phyloP scores from a whole-genome alignment of 30 jellyfish, hydroid and myxozoan species.

The Rhopilema esculentum region DNA sequence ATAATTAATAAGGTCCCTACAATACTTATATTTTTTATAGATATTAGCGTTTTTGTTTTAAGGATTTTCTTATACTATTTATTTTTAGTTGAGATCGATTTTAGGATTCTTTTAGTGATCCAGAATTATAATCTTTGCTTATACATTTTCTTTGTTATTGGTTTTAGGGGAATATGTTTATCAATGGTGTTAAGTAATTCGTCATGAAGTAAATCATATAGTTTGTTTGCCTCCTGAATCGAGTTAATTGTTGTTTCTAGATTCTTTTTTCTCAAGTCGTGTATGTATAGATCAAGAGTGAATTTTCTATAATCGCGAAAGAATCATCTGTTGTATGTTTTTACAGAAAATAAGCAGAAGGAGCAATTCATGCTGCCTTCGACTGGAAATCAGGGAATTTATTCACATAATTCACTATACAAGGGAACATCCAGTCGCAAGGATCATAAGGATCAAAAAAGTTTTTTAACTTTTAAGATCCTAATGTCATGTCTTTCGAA shows the following conservation, averaged over 20 bases:
- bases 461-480: no score
- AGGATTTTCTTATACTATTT: constrained; percentile 9
- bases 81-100: constrained; percentile 25
- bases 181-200: neutral
- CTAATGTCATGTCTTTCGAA: no score
- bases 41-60: neutral
- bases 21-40: constrained; percentile 1
- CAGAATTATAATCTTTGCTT: constrained; percentile 63
- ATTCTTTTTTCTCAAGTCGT: constrained; percentile 29
- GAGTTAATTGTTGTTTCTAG: constrained; percentile 5
- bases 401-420: no score
- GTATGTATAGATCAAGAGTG: constrained; percentile 1
- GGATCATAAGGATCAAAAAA: no score
- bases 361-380: no score
- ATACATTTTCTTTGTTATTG: constrained; percentile 13
- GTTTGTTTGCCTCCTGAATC: constrained; percentile 32
- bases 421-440: no score
- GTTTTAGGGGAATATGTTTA: constrained; percentile 55
- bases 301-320: constrained; percentile 45
- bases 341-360: no score
- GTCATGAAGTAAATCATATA: constrained; percentile 45
- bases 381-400: no score
- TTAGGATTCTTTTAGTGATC: constrained; percentile 60
- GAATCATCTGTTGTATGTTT: constrained; percentile 2
- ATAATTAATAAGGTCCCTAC: constrained; percentile 19